Base-by-base conservation (phyloP, 2,797 vertebrate genomes). In the Menidia menidia region DNA sequence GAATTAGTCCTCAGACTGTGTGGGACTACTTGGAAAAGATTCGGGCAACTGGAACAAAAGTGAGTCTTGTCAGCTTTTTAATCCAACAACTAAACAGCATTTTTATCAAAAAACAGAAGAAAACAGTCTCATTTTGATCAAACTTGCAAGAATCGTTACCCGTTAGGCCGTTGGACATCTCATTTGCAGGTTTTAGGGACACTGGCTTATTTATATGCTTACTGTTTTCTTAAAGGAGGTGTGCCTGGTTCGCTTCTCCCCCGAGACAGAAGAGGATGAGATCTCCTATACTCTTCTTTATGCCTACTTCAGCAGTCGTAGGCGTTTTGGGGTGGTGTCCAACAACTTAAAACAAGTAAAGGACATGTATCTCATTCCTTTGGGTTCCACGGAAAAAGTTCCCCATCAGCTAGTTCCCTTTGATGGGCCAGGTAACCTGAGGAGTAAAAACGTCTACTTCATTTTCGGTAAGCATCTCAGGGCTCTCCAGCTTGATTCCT, bases 11-110 rank as follows among this genome's bases (percentile, higher is more conserved):
- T 70, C 97, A 98, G 78, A 98, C 91, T 9, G 98, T 99, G 68
- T 99, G 98, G 98, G 98, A 99, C 87, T 99, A 99, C 78, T 95
- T 99, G 71, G 98, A 99, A 90, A 99, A 99, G 94, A 98, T 99
- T 76, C 96, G 97, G 83, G 98, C 98, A 72, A 97, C 96, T 50
- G 97, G 98, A 86, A 99, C 98, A 84, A 99, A 99, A 95, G 98
- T 99, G 87, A 91, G 89, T 79, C 61, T 75, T 66, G 9, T 13
- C 42, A 53, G 52, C 11, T 69, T 51, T 47, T 35, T n/a, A n/a
- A n/a, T n/a, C n/a, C n/a, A n/a, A n/a, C n/a, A n/a, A n/a, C n/a
- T n/a, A n/a, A n/a, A n/a, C n/a, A n/a, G n/a, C n/a, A n/a, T n/a
- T n/a, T n/a, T n/a, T n/a, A n/a, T n/a, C n/a, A n/a, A n/a, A n/a